phyloP scores from a whole-genome alignment of 2,888 invertebrate genomes.

The Leucania comma region DNA sequence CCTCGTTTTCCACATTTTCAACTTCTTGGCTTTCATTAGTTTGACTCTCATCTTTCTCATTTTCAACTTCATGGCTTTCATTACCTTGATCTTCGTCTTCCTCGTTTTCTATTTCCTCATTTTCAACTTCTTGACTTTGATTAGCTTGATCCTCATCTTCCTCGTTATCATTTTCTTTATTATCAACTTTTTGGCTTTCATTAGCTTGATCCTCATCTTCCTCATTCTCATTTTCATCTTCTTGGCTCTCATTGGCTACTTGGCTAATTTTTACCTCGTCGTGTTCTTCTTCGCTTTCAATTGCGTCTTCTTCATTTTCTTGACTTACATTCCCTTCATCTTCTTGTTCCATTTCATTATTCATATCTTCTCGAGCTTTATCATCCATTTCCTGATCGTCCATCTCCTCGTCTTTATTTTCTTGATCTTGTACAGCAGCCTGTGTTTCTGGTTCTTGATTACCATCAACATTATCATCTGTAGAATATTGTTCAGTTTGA shows the following conservation, averaged over 20 bases:
- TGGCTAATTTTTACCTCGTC: slow-evolving; percentile 42
- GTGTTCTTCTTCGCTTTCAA: slow-evolving; percentile 15
- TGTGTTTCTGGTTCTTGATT: slow-evolving; percentile 9
- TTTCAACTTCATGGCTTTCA: slow-evolving; percentile 34
- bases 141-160: slow-evolving; percentile 1
- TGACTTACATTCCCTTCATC: slow-evolving; percentile 24
- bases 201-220: slow-evolving; percentile 31
- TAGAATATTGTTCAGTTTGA: slow-evolving; percentile 22
- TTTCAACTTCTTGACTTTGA: slow-evolving; percentile 22
- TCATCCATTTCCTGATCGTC: slow-evolving; percentile 18
- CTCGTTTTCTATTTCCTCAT: slow-evolving; percentile 9
- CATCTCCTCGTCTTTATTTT: slow-evolving; percentile 16
- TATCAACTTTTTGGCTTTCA: slow-evolving; percentile 31
- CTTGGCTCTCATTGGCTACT: slow-evolving; percentile 38
- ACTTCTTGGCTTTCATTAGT: slow-evolving; percentile 31
- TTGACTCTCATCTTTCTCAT: slow-evolving; percentile 33
- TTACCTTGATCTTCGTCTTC: slow-evolving; percentile 16
- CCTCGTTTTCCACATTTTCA: slow-evolving; percentile 24
- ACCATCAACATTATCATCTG: slow-evolving; percentile 44
- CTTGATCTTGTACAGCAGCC: slow-evolving; percentile 15
- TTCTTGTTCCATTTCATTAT: slow-evolving; percentile 13
- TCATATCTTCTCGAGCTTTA: not conserved
- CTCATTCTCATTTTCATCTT: slow-evolving; percentile 37
- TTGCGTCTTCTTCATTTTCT: slow-evolving; percentile 32
- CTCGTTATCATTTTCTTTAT: not conserved